Evolutionary conservation across 37 sponge, comb jelly and placozoan species (phyloP).

Genomic region (Geodia barretti): DNA sequence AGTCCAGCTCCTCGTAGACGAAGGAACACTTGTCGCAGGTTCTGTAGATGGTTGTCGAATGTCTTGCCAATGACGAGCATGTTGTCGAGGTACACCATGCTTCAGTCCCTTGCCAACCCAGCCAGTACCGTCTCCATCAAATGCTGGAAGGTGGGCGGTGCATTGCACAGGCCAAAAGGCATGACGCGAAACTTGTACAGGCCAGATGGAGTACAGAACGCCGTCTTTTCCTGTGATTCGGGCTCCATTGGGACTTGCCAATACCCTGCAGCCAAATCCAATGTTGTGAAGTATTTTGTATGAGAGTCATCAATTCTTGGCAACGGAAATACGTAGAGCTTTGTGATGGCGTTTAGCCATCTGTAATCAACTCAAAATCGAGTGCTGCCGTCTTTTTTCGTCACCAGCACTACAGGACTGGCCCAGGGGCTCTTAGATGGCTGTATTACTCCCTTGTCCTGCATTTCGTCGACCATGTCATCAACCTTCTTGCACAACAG

Average conservation of each 20-base stretch:
- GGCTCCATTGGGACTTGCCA: not conserved
- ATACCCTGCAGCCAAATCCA: not conserved
- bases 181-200: conserved; percentile 6
- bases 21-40: too few species aligned
- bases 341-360: not conserved
- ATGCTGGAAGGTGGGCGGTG: conserved; percentile 2
- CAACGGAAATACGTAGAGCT: not conserved
- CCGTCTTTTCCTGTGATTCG: not conserved
- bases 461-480: too few species aligned
- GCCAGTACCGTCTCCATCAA: too few species aligned
- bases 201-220: not conserved
- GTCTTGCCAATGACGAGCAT: too few species aligned
- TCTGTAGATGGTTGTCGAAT: too few species aligned
- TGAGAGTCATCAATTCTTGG: not conserved
- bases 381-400: not conserved
- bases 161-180: conserved; percentile 15
- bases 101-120: too few species aligned
- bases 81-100: too few species aligned
- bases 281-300: not conserved
- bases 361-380: not conserved
- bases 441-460: too few species aligned
- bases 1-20: too few species aligned
- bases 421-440: too few species aligned
- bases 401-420: not conserved
- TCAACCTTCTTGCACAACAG: too few species aligned